phyloP scores from a whole-genome alignment of 2,113 vertebrate species.

The Hemiscyllium ocellatum region DNA sequence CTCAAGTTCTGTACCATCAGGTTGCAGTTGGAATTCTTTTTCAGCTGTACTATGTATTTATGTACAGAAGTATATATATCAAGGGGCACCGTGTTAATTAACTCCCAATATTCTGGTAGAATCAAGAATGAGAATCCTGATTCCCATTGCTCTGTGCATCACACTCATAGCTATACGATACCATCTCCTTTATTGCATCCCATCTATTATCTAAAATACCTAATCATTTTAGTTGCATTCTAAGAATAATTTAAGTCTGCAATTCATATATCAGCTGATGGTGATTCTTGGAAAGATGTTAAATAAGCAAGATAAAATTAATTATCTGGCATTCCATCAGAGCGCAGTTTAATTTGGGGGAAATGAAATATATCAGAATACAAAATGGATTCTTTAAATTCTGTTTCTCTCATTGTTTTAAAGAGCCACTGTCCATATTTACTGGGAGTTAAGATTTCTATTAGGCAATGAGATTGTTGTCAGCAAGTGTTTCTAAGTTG shows the following conservation, averaged over 20 bases:
- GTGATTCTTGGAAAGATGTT: neutral
- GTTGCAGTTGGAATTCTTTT: neutral
- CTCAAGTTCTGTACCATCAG: neutral
- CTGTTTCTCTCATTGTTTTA: neutral
- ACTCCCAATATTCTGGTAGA: no score
- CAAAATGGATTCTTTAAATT: neutral
- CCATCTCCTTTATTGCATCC: neutral
- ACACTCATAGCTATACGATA: neutral
- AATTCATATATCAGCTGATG: neutral
- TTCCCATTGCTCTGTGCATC: neutral
- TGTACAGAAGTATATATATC: neutral
- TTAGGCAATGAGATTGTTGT: neutral
- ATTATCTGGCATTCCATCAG: neutral
- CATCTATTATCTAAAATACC: neutral
- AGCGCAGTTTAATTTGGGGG: neutral
- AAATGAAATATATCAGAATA: neutral
- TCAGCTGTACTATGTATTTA: neutral
- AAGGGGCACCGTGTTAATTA: neutral
- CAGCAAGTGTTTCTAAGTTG: no score
- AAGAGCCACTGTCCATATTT: neutral
- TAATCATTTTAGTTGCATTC: no score
- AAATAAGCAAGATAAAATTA: conserved; percentile 17
- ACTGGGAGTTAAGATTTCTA: neutral
- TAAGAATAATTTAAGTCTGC: neutral
- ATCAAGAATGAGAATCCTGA: no score